A percentile compares a stretch with the other conserved stretches of the same genome.
Evolutionary conservation across 2,888 invertebrate species (phyloP).

Genomic region (Apomyelois bistriatella): DNA sequence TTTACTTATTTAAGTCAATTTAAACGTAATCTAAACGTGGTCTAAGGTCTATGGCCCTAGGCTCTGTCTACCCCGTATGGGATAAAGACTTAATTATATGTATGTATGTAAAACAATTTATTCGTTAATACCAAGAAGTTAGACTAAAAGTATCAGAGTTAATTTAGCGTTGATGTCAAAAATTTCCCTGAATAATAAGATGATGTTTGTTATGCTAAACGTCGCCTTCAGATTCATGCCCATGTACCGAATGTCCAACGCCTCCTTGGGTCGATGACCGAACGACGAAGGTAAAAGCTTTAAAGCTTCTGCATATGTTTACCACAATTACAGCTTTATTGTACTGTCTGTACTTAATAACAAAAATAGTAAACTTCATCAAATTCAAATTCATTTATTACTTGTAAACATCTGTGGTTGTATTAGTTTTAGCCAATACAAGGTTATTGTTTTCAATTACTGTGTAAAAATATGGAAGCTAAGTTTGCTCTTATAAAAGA

Average conservation of each 20-base stretch:
- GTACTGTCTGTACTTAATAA: too few relatives aligned
- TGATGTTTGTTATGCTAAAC: conserved; percentile 55
- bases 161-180: neutral
- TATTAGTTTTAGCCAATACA: too few relatives aligned
- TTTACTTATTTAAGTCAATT: too few relatives aligned
- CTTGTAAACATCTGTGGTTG: too few relatives aligned
- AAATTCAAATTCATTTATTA: too few relatives aligned
- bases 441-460: neutral
- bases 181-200: conserved; percentile 14
- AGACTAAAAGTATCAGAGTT: neutral
- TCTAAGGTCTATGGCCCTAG: too few relatives aligned
- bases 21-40: too few relatives aligned
- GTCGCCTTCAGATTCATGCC: conserved; percentile 45
- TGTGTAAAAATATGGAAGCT: neutral
- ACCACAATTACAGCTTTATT: neutral
- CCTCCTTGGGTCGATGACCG: conserved; percentile 56
- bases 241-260: conserved; percentile 51
- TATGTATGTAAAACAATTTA: neutral
- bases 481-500: conserved; percentile 1
- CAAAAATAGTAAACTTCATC: too few relatives aligned
- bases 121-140: neutral
- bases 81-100: too few relatives aligned
- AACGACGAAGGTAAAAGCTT: conserved; percentile 31
- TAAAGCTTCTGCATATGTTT: conserved; percentile 4
- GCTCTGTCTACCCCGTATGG: too few relatives aligned